Evolutionary conservation across 2,797 vertebrate species (phyloP), one percentile per base, ranked within the genome.

Genomic region (Pangasius krempfi): DNA sequence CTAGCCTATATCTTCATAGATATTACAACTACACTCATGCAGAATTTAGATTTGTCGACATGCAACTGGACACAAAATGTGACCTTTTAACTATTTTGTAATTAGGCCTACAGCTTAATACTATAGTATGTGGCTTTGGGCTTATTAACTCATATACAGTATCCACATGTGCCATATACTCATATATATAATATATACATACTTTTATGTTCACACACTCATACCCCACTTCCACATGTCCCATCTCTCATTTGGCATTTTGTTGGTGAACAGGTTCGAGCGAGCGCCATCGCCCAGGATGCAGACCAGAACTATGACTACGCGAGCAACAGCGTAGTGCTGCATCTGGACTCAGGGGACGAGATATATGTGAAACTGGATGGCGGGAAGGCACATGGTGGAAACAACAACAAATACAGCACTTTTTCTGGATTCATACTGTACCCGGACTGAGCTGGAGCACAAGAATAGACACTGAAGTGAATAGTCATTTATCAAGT

Each of bases 371-470:
- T 99, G 93, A 99, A 99, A 92, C 95, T 99, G 93, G 98, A 99
- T 3, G 98, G 98, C 0, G 98, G 98, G 80, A 99, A 99, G 94
- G 98, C 98, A 9, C 98, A 99, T 0, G 98, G 98, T n/a, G 98
- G 98, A 91, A 99, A 99, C 93, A 99, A 98, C 95, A 99, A 99
- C 95, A 99, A 99, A 94, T 99, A 99, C 96, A 99, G 98, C 97
- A 99, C 98, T 90, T 99, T 99, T 96, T 99, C 98, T 30, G 98
- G 98, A 89, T 99, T 99, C 93, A 98, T 99, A 94, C 93, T 99
- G 50, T 99, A 99, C 92, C 98, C 98, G 0, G 98, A 99, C 94
- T 99, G 96, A 96, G 44, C 27, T 47, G 52, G 44, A 47, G 22
- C 20, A 76, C 44, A 50, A 79, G 47, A 76, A 56, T 10, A 30